Conservation (phyloP, 2,888 invertebrate genomes). For the Trichopoda pennipes region DNA sequence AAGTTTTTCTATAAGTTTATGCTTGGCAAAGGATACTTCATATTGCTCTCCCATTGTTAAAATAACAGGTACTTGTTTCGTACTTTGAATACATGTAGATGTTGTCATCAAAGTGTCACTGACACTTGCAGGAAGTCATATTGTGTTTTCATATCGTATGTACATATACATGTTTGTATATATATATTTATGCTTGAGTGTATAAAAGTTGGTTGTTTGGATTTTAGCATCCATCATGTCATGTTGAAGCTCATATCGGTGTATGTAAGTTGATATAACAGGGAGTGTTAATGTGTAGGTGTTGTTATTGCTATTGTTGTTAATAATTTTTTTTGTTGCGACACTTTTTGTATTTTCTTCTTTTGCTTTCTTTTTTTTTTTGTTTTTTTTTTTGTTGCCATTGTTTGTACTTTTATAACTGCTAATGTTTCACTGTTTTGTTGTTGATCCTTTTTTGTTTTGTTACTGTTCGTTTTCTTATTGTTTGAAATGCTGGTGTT, state of each 20-base stretch:
- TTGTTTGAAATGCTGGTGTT: conserved; percentile 51
- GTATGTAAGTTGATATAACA: neutral
- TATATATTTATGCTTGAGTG: neutral
- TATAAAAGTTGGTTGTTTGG: conserved; percentile 16
- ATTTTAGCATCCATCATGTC: conserved; percentile 46
- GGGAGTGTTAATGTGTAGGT: conserved; percentile 37
- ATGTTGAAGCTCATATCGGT: conserved; percentile 21
- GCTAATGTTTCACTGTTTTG: conserved; percentile 52
- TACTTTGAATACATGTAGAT: conserved; percentile 37
- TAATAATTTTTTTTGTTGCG: neutral
- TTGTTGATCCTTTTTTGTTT: neutral
- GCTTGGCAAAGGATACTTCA: neutral
- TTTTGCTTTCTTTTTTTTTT: neutral
- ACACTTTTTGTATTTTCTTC: neutral
- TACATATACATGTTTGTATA: neutral
- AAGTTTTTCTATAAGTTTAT: neutral
- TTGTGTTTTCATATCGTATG: conserved; percentile 34
- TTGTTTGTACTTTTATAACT: conserved; percentile 50
- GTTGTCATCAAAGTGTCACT: conserved; percentile 67
- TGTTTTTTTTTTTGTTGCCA: conserved; percentile 25
- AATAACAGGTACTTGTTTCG: conserved; percentile 18
- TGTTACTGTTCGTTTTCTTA: conserved; percentile 9
- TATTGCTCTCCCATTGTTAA: conserved; percentile 13
- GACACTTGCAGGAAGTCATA: conserved; percentile 67
- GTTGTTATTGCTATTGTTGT: conserved; percentile 28